phyloP scores from a whole-genome alignment of 2,888 invertebrate genomes.

The Drosophila flavopinicola region DNA sequence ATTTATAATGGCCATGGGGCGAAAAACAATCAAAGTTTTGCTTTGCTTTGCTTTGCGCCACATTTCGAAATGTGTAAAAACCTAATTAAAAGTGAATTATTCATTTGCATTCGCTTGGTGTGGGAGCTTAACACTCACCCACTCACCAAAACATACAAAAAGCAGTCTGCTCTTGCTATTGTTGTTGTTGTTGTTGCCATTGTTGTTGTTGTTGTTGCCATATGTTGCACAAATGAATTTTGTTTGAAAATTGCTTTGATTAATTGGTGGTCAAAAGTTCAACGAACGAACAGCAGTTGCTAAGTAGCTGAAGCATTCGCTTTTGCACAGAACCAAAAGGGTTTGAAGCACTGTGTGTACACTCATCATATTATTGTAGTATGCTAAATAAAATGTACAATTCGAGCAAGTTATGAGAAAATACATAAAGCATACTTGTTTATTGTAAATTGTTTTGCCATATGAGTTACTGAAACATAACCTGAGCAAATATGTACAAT shows the following conservation, averaged over 20 bases:
- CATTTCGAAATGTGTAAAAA: constrained; percentile 62
- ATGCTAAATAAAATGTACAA: too few species aligned
- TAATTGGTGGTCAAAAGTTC: constrained; percentile 80
- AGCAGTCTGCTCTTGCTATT: constrained; percentile 59
- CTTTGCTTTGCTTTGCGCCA: constrained; percentile 21
- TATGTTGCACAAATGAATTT: constrained; percentile 76
- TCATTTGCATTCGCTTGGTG: constrained; percentile 65
- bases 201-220: constrained; percentile 55
- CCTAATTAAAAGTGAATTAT: constrained; percentile 81
- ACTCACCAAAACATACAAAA: constrained; percentile 51
- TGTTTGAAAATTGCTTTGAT: constrained; percentile 74
- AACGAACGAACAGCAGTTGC: constrained; percentile 62
- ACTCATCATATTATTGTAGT: neutral
- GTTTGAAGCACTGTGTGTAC: neutral
- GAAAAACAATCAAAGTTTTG: constrained; percentile 37
- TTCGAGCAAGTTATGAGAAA: too few species aligned
- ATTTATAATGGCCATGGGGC: constrained; percentile 68
- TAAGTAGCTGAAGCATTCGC: constrained; percentile 37
- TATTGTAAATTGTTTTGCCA: too few species aligned
- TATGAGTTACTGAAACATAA: too few species aligned
- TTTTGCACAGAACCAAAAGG: constrained; percentile 3
- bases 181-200: constrained; percentile 20
- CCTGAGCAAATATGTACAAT: too few species aligned
- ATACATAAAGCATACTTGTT: neutral
- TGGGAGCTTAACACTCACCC: constrained; percentile 46